A percentile compares a stretch with the other conserved stretches of the same genome.
Conservation (phyloP, 2,888 invertebrate genomes). For the Ophraella communa region DNA sequence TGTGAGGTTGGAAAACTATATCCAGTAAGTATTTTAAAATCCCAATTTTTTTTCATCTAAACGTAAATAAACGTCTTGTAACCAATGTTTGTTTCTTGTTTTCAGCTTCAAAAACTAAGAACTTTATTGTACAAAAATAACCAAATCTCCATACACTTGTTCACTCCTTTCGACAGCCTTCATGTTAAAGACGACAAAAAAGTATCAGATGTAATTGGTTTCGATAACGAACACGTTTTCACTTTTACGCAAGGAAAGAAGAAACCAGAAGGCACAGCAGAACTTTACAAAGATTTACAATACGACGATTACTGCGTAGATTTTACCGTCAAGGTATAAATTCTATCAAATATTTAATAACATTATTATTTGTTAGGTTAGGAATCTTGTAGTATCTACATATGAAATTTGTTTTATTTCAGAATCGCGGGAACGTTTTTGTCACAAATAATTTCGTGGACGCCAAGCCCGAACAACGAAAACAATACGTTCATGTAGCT, state of each 20-base stretch:
- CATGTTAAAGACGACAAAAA: slow-evolving; percentile 64
- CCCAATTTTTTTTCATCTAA: neutral
- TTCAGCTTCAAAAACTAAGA: slow-evolving; percentile 50
- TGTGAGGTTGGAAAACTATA: slow-evolving; percentile 65
- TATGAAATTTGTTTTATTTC: slow-evolving; percentile 43
- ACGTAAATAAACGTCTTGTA: too few species aligned
- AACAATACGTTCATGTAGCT: slow-evolving; percentile 67
- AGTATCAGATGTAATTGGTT: slow-evolving; percentile 67
- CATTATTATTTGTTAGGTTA: too few species aligned
- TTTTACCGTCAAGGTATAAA: slow-evolving; percentile 69
- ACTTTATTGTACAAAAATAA: slow-evolving; percentile 61
- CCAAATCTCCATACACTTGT: slow-evolving; percentile 67
- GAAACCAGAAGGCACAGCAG: slow-evolving; percentile 64
- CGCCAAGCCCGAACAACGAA: slow-evolving; percentile 65
- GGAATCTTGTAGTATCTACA: too few species aligned
- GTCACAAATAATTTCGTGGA: slow-evolving; percentile 66
- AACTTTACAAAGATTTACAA: slow-evolving; percentile 65
- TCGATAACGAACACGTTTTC: slow-evolving; percentile 67
- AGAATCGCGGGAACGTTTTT: slow-evolving; percentile 72
- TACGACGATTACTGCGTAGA: slow-evolving; percentile 72
- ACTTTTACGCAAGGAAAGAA: slow-evolving; percentile 70
- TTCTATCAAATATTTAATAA: too few species aligned
- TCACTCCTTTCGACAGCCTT: slow-evolving; percentile 67
- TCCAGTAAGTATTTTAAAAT: slow-evolving; percentile 60
- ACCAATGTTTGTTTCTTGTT: too few species aligned